Base-by-base conservation (phyloP, 2,888 invertebrate genomes). In the Formica aserva region DNA sequence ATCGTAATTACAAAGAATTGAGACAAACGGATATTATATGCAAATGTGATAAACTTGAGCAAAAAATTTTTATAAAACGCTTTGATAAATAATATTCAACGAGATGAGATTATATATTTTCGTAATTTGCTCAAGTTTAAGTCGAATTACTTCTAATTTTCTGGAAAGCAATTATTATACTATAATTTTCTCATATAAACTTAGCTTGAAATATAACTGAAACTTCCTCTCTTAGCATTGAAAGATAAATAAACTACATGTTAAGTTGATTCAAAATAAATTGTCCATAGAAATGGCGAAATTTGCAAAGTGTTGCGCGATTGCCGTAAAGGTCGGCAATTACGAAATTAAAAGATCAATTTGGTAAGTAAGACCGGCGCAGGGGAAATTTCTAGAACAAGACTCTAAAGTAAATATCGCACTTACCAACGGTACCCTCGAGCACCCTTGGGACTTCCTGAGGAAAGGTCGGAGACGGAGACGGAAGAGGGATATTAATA, bases 401-500 rank as follows among this genome's bases (percentile, higher is more conserved):
- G 32, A 78, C 22, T 71, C 60, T 71, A 80, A 71, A 71, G 72
- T 80, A 80, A 80, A 80, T 80, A 71, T 80, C 72, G 78, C 78
- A 60, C 78, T 71, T 80, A 45, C 60, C 60, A 71, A 35, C 71
- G 35, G 57, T 48, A 80, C 35, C 32, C n/a, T 60, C 52, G 55
- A 35, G 41, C 65, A 82, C 83, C 75, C 65, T 26, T 38, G 76
- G 29, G 74, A 82, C 62, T 55, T 62, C n/a, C 29, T 60, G 15
- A 74, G 11, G n/a, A 75, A 83, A 66, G 78, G 78, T 66, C 62
- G 67, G 62, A 57, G 48, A 72, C 52, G 84, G 84, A 80, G 83
- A 82, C 71, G 67, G 48, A 52, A 62, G 84, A 71, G 67, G 71
- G 85, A 90, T 89, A 90, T 91, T 91, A 92, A 91, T 91, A 87